phyloP scores from a whole-genome alignment of 2,888 invertebrate species.

The Pachycephus smyrnensis region DNA sequence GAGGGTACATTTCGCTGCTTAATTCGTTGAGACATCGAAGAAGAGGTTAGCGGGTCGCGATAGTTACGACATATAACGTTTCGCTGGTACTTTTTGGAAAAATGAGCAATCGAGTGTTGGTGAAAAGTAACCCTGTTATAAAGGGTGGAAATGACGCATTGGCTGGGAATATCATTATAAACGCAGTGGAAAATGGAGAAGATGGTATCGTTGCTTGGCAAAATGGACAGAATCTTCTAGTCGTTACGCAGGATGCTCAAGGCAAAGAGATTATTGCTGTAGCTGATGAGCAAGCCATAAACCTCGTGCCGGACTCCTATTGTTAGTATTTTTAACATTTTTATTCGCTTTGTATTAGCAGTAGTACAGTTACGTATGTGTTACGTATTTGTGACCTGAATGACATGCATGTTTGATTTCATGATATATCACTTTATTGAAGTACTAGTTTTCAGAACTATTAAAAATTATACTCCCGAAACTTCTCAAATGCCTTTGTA shows the following conservation, averaged over 20 bases:
- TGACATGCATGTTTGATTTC: too few species aligned
- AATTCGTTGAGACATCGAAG: background rate
- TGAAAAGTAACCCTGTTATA: conserved; percentile 9
- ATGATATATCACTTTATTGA: background rate
- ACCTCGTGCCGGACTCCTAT: conserved; percentile 52
- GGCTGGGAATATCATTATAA: background rate
- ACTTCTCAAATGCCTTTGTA: background rate
- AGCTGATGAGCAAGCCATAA: conserved; percentile 49
- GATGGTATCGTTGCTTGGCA: conserved; percentile 36
- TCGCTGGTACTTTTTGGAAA: background rate
- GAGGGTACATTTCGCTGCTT: background rate
- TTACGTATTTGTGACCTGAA: background rate
- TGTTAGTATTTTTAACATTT: conserved; percentile 48
- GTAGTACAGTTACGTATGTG: background rate
- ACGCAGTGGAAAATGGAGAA: conserved; percentile 24
- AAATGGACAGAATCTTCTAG: conserved; percentile 43
- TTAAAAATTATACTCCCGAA: background rate
- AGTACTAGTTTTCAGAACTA: background rate
- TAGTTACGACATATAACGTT: background rate
- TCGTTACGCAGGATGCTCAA: conserved; percentile 50
- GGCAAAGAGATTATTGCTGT: conserved; percentile 48
- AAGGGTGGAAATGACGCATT: conserved; percentile 11
- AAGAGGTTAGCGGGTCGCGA: background rate
- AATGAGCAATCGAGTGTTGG: conserved; percentile 36
- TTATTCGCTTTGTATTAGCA: background rate